Percentiles rank a stretch among this genome's conserved stretches.
Evolutionary conservation across 1,140 invertebrate species (phyloP).

Genomic region (Listronotus bonariensis): DNA sequence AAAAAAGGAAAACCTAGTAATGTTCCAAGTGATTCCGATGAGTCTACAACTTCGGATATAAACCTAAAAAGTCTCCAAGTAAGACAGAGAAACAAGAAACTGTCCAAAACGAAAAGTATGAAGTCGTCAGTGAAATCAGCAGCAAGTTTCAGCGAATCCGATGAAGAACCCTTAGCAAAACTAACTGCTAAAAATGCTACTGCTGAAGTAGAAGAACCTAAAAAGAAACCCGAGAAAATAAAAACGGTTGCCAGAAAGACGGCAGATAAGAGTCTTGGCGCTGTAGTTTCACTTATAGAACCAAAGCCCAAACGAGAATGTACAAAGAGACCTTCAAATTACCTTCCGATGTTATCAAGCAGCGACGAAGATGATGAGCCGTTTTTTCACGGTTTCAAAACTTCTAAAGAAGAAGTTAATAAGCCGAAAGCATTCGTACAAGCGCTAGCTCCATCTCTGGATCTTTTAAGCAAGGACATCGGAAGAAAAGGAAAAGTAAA

Average conservation of each 20-base stretch:
- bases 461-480: constrained; percentile 51
- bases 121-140: constrained; percentile 31
- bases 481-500: constrained; percentile 67
- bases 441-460: constrained; percentile 32
- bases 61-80: constrained; percentile 36
- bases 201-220: constrained; percentile 11
- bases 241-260: constrained; percentile 19
- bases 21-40: constrained; percentile 40
- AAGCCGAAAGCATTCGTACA: constrained; percentile 34
- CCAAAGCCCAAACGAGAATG: constrained; percentile 52
- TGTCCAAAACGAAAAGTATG: constrained; percentile 37
- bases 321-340: constrained; percentile 52
- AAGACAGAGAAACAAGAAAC: constrained; percentile 41
- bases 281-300: constrained; percentile 20
- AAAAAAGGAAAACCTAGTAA: background rate
- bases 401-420: constrained; percentile 26
- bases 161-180: constrained; percentile 64
- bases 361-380: constrained; percentile 61
- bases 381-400: constrained; percentile 59
- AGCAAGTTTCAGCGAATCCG: constrained; percentile 61
- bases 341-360: constrained; percentile 52
- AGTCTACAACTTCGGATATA: constrained; percentile 44
- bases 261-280: constrained; percentile 9
- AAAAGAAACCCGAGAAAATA: constrained; percentile 24
- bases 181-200: constrained; percentile 46